Evolutionary conservation across 35 echinoderm and acorn worm species (phyloP).

Genomic region (Ophioderma brevispina): DNA sequence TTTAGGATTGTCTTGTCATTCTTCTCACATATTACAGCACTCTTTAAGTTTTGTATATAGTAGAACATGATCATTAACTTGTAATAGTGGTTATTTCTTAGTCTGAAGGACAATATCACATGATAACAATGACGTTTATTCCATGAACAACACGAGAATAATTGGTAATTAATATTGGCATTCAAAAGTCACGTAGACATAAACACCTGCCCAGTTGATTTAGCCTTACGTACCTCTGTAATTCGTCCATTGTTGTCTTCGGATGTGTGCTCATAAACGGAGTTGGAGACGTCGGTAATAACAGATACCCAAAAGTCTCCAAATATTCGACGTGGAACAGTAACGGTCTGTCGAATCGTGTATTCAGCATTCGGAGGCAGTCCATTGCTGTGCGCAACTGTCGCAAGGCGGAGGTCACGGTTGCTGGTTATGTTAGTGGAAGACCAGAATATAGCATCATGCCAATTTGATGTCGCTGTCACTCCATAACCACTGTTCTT

Average conservation of each 20-base stretch:
- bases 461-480: neutral
- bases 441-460: constrained; percentile 7
- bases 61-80: too few relatives aligned
- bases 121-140: too few relatives aligned
- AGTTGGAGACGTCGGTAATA: neutral
- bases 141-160: too few relatives aligned
- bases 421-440: neutral
- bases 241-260: neutral
- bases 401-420: neutral
- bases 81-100: too few relatives aligned
- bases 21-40: too few relatives aligned
- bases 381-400: neutral
- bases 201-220: too few relatives aligned
- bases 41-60: too few relatives aligned
- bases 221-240: neutral
- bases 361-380: constrained; percentile 31
- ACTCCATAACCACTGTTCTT: neutral
- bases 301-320: constrained; percentile 11
- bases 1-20: too few relatives aligned
- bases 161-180: too few relatives aligned
- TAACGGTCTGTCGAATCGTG: constrained; percentile 10
- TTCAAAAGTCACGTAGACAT: too few relatives aligned
- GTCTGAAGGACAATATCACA: too few relatives aligned
- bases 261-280: neutral
- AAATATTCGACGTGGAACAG: constrained; percentile 8